Base-by-base conservation (phyloP, 2,113 vertebrate genomes). In the Nibea albiflora region DNA sequence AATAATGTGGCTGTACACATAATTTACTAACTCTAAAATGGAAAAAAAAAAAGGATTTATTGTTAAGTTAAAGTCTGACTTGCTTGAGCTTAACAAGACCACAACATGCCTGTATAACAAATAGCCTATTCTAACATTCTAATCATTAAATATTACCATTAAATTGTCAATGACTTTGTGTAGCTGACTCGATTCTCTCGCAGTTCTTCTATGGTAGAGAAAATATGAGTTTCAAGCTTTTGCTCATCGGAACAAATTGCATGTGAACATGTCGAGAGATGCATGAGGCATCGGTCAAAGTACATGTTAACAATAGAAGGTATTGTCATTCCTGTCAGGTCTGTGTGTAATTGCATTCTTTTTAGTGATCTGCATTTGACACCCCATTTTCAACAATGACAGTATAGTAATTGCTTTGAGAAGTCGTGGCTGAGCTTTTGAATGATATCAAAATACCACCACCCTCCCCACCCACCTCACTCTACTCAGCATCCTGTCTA, bases 381-480 rank as follows among this genome's bases (percentile, higher is more conserved):
- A 92, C 85, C 85, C 80, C 67, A 89, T 92, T 93, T 91, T 87
- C 85, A 92, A 90, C 88, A 90, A 84, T 91, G 90, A 91, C 89
- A 92, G 84, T 82, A 87, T 75, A 90, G 87, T 94, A 92, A 94
- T 94, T 93, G 91, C 88, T 90, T 89, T 78, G 88, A 92, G 86
- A 88, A 91, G 87, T 91, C 87, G 81, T 84, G 85, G 87, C 81
- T 88, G 87, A 89, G 88, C 84, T 83, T 87, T 90, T 89, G 79
- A 90, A 87, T 78, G 78, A 89, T 90, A 92, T 90, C 75, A 88
- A 90, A 91, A 92, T 84, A 85, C 80, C 84, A 85, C 22, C 50
- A 35, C 69, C 61, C 4, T 62, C 61, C 60, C 60, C 80, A 76
- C 63, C 80, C 42, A 78, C 70, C 84, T 76, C 84, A 71, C 83